Evolutionary conservation across 2,888 invertebrate genomes (phyloP).

Genomic region (Anticlea derivata): DNA sequence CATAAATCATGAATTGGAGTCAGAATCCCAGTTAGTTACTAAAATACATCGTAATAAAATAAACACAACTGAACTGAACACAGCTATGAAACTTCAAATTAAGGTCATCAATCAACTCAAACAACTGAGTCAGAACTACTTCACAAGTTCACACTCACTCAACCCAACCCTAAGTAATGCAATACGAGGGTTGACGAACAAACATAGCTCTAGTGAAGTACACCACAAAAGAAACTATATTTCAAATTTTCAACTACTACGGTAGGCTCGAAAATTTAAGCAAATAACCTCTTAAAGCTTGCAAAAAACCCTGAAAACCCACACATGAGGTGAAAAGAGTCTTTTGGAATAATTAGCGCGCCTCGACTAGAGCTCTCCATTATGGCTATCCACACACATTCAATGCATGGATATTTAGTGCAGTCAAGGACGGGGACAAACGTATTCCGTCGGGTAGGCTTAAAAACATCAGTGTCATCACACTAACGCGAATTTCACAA

Average conservation of each 20-base stretch:
- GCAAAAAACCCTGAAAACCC: slow-evolving; percentile 18
- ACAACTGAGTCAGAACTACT: slow-evolving; percentile 2
- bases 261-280: too few species aligned
- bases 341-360: slow-evolving; percentile 68
- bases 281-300: background rate
- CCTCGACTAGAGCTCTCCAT: slow-evolving; percentile 61
- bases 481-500: too few species aligned
- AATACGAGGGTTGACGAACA: slow-evolving; percentile 14
- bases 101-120: background rate
- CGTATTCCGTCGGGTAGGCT: background rate
- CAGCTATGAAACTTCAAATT: background rate
- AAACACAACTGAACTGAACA: too few species aligned
- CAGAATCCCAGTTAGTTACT: too few species aligned
- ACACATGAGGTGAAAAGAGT: slow-evolving; percentile 34
- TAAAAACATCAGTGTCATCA: background rate
- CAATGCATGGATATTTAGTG: slow-evolving; percentile 3
- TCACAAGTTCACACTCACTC: background rate
- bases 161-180: slow-evolving; percentile 8
- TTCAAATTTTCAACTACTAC: too few species aligned
- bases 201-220: slow-evolving; percentile 11
- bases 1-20: too few species aligned
- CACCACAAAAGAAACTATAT: background rate
- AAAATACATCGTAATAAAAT: too few species aligned
- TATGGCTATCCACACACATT: slow-evolving; percentile 36
- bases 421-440: background rate